Conservation (phyloP, 2,888 invertebrate species). For the Bembecia ichneumoniformis region DNA sequence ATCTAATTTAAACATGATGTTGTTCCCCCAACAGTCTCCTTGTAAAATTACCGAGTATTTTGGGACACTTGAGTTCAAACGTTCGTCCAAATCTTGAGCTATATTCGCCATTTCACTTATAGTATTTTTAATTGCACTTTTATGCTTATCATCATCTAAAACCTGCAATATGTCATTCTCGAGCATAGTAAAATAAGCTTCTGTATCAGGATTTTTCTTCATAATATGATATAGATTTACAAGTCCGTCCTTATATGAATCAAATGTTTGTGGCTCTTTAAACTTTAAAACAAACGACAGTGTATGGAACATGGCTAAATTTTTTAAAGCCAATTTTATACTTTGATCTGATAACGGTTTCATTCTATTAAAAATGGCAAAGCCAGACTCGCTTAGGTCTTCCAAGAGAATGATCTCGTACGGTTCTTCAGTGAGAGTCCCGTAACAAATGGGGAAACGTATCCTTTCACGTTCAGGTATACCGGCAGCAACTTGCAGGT, state of each 20-base stretch:
- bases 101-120: conserved; percentile 4
- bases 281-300: conserved; percentile 1
- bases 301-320: conserved; percentile 2
- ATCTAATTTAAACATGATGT: conserved; percentile 6
- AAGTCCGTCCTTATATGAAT: conserved; percentile 14
- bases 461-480: conserved; percentile 24
- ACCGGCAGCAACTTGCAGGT: conserved; percentile 25
- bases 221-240: conserved; percentile 13
- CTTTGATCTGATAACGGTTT: conserved; percentile 21
- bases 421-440: conserved; percentile 8
- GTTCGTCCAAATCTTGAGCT: conserved; percentile 10
- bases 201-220: background rate
- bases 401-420: conserved; percentile 4
- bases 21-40: conserved; percentile 9
- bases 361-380: conserved; percentile 9
- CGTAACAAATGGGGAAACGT: conserved; percentile 28
- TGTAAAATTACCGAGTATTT: conserved; percentile 18
- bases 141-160: conserved; percentile 20
- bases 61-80: conserved; percentile 16
- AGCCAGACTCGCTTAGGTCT: conserved; percentile 2
- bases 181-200: conserved; percentile 6
- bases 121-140: conserved; percentile 18
- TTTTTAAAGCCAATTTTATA: conserved; percentile 21
- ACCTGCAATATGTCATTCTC: conserved; percentile 13
- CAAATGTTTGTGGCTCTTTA: conserved; percentile 23